Evolutionary conservation across 2,797 vertebrate species (phyloP).

Genomic region (Muscicapa striata): DNA sequence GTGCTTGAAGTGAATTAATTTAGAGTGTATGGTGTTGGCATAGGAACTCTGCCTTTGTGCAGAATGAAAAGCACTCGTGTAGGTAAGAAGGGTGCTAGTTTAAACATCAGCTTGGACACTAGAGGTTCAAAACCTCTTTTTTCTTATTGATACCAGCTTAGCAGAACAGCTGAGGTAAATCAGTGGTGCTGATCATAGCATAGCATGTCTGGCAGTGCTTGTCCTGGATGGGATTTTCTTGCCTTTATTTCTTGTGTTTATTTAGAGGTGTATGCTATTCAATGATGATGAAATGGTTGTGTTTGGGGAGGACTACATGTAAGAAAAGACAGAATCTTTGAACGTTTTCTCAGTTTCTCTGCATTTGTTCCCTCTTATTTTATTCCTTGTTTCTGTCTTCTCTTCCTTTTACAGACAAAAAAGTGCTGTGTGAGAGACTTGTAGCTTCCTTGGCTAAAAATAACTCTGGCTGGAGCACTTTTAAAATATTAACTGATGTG

Average conservation of each 20-base stretch:
- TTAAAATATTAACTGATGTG: neutral
- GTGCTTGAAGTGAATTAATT: neutral
- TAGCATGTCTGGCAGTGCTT: neutral
- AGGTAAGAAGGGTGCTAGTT: neutral
- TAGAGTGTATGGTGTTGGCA: neutral
- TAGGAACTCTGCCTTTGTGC: neutral
- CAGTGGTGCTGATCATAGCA: neutral
- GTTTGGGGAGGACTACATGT: neutral
- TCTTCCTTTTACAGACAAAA: neutral
- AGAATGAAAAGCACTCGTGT: accelerated
- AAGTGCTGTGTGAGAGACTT: neutral
- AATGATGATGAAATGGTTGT: neutral
- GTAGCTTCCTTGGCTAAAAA: neutral
- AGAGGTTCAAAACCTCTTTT: neutral
- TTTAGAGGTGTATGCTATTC: neutral
- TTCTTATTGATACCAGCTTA: neutral
- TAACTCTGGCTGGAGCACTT: neutral
- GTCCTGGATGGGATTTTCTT: neutral
- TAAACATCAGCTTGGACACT: neutral
- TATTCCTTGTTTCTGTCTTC: neutral
- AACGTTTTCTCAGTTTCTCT: neutral
- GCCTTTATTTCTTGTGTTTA: neutral
- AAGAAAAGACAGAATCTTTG: neutral
- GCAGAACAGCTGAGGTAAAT: neutral
- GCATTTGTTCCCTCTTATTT: neutral